A percentile compares a stretch with the other conserved stretches of the same genome.
These are phyloP conservation scores for Syngnathoides biaculeatus DNA, from an alignment of 2,113 vertebrate species.

Conservation along the genomic window DNA sequence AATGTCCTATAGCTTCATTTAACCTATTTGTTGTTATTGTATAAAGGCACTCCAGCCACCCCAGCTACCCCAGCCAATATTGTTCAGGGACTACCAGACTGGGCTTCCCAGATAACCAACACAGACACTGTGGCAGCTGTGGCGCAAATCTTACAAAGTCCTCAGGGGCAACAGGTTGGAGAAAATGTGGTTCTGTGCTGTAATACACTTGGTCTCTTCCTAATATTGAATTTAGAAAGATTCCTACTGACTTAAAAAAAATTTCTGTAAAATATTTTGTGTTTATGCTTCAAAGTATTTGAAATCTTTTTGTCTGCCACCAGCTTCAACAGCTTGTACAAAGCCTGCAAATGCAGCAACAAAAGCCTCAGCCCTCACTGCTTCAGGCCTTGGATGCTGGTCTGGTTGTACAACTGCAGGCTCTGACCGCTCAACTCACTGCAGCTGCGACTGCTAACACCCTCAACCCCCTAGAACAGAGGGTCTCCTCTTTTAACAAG, in stretches of 20 bases:
- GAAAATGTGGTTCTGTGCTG: background rate
- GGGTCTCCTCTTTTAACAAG: constrained; percentile 96
- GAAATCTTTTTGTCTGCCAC: constrained; percentile 11
- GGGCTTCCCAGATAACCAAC: constrained; percentile 95
- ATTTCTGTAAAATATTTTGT: background rate
- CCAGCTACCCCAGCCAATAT: constrained; percentile 94
- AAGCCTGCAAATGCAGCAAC: constrained; percentile 94
- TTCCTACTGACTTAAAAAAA: too few relatives aligned
- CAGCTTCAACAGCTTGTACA: constrained; percentile 97
- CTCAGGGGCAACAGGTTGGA: constrained; percentile 95
- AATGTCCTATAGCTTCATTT: background rate
- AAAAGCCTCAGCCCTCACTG: constrained; percentile 95
- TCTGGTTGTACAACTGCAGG: constrained; percentile 94
- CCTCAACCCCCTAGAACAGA: constrained; percentile 91
- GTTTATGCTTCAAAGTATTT: background rate
- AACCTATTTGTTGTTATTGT: background rate
- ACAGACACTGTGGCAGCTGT: constrained; percentile 95
- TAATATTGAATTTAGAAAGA: background rate
- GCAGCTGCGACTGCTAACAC: constrained; percentile 93
- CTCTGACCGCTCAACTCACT: constrained; percentile 94
- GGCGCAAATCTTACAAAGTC: constrained; percentile 96
- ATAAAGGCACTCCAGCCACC: constrained; percentile 89
- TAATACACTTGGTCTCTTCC: background rate
- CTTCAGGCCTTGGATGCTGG: constrained; percentile 95
- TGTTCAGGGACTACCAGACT: constrained; percentile 90